Percentiles rank a stretch among this genome's conserved stretches.
These are phyloP conservation scores for Macrotrachela quadricornifera DNA, from an alignment of 1,140 invertebrate species.

Conservation along the genomic window DNA sequence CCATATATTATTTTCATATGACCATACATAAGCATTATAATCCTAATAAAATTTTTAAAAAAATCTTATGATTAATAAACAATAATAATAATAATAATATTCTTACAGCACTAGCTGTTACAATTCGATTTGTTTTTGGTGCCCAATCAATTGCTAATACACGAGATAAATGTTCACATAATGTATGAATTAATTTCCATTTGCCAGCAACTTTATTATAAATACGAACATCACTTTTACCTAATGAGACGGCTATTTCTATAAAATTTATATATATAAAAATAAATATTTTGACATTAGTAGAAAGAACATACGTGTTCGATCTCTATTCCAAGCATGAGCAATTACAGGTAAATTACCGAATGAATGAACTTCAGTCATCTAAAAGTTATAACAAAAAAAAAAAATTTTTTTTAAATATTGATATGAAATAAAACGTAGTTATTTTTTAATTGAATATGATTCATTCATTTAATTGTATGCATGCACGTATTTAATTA, in stretches of 20 bases:
- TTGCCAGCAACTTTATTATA: neutral
- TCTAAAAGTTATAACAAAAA: too few species aligned
- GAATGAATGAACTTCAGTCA: too few species aligned
- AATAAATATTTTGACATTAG: neutral
- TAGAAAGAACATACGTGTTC: neutral
- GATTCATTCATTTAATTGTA: too few species aligned
- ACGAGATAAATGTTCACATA: conserved; percentile 3
- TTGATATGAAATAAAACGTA: too few species aligned
- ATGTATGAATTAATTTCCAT: conserved; percentile 3
- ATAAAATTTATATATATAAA: neutral
- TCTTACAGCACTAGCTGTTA: conserved; percentile 72
- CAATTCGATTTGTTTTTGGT: conserved; percentile 84
- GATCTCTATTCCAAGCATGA: conserved; percentile 7
- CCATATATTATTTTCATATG: conserved; percentile 60
- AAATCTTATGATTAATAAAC: too few species aligned
- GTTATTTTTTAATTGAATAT: too few species aligned
- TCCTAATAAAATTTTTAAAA: conserved; percentile 35
- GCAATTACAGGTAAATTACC: too few species aligned
- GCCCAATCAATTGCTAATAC: conserved; percentile 98
- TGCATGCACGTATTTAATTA: too few species aligned
- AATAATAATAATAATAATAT: neutral
- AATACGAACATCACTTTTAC: conserved; percentile 4
- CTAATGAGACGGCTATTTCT: conserved; percentile 1
- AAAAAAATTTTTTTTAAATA: too few species aligned
- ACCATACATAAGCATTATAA: conserved; percentile 95